Base-by-base conservation (phyloP, 2,797 vertebrate species). In the Diceros bicornis region DNA sequence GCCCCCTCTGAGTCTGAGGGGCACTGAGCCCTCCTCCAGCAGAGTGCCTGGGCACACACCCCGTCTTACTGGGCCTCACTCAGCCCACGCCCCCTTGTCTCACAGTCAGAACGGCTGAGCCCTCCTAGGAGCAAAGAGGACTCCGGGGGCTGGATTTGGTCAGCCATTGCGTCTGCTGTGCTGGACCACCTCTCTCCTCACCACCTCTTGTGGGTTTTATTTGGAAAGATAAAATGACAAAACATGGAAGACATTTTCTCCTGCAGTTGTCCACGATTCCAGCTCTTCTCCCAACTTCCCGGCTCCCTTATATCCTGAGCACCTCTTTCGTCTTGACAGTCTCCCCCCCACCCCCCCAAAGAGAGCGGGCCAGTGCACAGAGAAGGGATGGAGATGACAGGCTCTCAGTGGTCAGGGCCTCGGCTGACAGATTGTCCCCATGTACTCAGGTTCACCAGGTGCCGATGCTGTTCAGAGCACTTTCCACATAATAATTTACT, bases 91-190 rank as follows among this genome's bases (percentile, higher is more conserved):
- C 37, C 12, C 37, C 57, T 10, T 34, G 23, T 25, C 86, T 75
- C 86, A 8, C 55, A 29, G 14, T 59, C 18, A 11, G 75, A 34
- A 55, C 20, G 2, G 23, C 87, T 2, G 20, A 25, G n/a, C 47
- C 66, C 27, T 75, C 9, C 16, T 29, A 21, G 64, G 21, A 72
- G 61, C 72, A 11, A 0, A 62, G 91, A 16, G 62, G 66, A 13
- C 0, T 0, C 5, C 7, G 11, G 2, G 4, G 37, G 18, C 21
- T 41, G 29, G n/a, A 21, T 66, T 55, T 44, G 71, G 27, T 62
- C 59, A 13, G 9, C 47, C 20, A 1, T 34, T 11, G 44, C 0
- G 0, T 27, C 44, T 13, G 55, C 55, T 0, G 0, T 20, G 64
- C 32, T 2, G 8, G 20, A 2, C 74, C 25, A 7, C 9, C 29